Evolutionary conservation across 2,113 vertebrate species (phyloP).

Genomic region (Cyrtonyx montezumae): DNA sequence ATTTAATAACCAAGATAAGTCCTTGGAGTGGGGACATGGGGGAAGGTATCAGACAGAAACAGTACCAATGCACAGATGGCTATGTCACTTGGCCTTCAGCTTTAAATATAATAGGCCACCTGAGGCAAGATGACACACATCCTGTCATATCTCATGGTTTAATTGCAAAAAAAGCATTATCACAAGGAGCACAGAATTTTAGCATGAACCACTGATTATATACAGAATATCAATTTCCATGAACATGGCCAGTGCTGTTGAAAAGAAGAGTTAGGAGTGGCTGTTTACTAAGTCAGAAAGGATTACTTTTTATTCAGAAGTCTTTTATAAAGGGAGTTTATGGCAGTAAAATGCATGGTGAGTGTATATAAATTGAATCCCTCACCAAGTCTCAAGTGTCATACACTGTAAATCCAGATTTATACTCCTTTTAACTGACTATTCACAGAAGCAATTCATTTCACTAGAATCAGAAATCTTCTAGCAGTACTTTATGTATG

Average conservation of each 20-base stretch:
- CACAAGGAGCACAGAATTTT: not conserved
- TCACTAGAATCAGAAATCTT: not conserved
- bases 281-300: not conserved
- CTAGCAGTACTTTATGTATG: not conserved
- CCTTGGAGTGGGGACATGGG: not conserved
- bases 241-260: not conserved
- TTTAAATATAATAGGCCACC: conserved; percentile 16
- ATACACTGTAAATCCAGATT: conserved; percentile 45
- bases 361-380: conserved; percentile 6
- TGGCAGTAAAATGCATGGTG: not conserved
- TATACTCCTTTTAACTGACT: conserved; percentile 13
- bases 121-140: conserved; percentile 2
- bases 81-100: conserved; percentile 31
- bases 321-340: not conserved
- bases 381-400: not conserved
- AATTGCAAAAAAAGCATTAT: not conserved
- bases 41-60: conserved; percentile 1
- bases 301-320: not conserved
- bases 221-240: not conserved
- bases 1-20: conserved; percentile 17
- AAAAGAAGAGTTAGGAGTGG: not conserved
- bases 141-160: not conserved
- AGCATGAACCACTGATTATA: not conserved
- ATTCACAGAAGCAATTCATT: conserved; percentile 9
- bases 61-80: conserved; percentile 1